Evolutionary conservation across 2,888 invertebrate species (phyloP), one percentile per base, ranked within the genome.

Genomic region (Ceriagrion tenellum): DNA sequence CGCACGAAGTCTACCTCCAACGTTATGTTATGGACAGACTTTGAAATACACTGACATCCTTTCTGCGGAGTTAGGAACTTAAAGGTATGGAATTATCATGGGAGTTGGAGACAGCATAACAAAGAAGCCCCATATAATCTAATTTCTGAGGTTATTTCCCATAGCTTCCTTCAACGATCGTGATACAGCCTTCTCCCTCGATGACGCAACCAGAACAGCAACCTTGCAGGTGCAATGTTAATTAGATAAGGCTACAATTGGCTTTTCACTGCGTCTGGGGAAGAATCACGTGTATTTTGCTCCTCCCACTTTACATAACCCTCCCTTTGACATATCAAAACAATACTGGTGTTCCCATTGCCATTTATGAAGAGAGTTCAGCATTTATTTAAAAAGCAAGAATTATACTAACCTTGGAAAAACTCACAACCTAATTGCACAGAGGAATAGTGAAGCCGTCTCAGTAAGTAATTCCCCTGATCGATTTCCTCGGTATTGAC

Each of bases 81-180:
- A 69, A 93, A 93, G 93, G 93, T 93, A 93, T 47, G 93, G 47
- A 47, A 63, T 93, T 63, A 40, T 47, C 47, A 63, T 55, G 74
- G 69, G 93, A 47, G 74, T 40, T 47, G 47, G 93, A 69, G 35
- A 93, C 59, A 93, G 40, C 69, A 69, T 93, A 93, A 93, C 93
- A 74, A 74, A 93, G 93, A 93, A 93, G 93, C 93, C 93, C 93
- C 93, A 93, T 74, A 93, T 93, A 93, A 93, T 93, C 93, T 93
- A 93, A 93, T 93, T 93, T 93, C 69, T 74, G n/a, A 35, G 55
- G 93, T 74, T 74, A 74, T 93, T 93, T 93, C 93, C 93, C 93
- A 47, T 74, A 74, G 93, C 93, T 93, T 93, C 93, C 93, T 93
- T 47, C 93, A 74, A 18, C 69, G 47, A 93, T 93, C 93, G 93